Conservation (phyloP, 2,113 vertebrate species). For the Epinephelus cyanopodus region DNA sequence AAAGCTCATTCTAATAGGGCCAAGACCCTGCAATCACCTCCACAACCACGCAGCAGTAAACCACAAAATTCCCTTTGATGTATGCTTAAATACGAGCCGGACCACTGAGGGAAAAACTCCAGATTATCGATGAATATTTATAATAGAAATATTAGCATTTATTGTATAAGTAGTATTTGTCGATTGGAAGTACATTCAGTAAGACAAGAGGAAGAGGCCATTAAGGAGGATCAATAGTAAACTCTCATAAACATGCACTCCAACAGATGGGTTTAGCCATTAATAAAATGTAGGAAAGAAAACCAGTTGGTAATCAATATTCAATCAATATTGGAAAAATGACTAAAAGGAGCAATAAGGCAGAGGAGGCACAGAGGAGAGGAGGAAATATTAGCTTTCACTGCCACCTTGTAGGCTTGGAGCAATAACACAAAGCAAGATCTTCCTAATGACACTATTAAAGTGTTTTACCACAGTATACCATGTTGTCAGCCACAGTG, state of each 20-base stretch:
- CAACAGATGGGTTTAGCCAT: slow-evolving; percentile 60
- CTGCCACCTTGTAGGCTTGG: slow-evolving; percentile 39
- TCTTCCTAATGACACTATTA: slow-evolving; percentile 69
- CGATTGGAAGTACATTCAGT: slow-evolving; percentile 18
- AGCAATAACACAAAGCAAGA: slow-evolving; percentile 53
- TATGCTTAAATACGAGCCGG: slow-evolving; percentile 30
- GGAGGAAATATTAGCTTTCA: slow-evolving; percentile 35
- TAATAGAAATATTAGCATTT: slow-evolving; percentile 45
- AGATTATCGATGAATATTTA: slow-evolving; percentile 47
- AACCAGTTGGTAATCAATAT: slow-evolving; percentile 67
- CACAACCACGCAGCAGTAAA: slow-evolving; percentile 33
- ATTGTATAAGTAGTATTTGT: slow-evolving; percentile 38
- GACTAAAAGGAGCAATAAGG: slow-evolving; percentile 2
- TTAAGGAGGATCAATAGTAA: slow-evolving; percentile 68
- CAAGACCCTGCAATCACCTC: slow-evolving; percentile 55
- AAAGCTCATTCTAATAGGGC: slow-evolving; percentile 53
- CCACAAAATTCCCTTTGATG: slow-evolving; percentile 50
- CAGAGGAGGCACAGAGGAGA: slow-evolving; percentile 14
- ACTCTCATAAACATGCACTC: slow-evolving; percentile 65
- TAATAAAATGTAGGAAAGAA: slow-evolving; percentile 47
- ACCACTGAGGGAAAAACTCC: slow-evolving; percentile 11
- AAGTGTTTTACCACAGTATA: slow-evolving; percentile 67
- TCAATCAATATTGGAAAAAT: slow-evolving; percentile 58
- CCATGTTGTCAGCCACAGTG: slow-evolving; percentile 70
- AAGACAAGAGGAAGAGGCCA: slow-evolving; percentile 36